phyloP scores from a whole-genome alignment of 2,797 vertebrate species.

The Hephaestus fuliginosus region DNA sequence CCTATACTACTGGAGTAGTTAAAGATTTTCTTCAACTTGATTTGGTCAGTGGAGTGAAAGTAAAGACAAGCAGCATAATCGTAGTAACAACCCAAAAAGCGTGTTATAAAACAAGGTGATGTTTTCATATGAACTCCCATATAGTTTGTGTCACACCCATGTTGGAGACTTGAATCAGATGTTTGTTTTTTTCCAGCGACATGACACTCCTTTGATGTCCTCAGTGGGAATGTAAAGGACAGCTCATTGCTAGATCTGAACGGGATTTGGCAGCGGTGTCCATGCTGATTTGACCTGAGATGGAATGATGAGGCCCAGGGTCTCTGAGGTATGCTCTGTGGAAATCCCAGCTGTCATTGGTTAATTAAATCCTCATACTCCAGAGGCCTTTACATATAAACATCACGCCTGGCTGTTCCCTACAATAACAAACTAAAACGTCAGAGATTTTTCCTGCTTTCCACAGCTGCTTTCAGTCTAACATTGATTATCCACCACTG shows the following conservation, averaged over 20 bases:
- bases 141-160: not conserved
- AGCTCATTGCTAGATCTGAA: conserved; percentile 29
- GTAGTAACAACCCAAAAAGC: not conserved
- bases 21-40: not conserved
- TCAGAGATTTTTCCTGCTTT: conserved; percentile 54
- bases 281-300: conserved; percentile 59
- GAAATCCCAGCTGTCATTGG: conserved; percentile 73
- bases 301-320: conserved; percentile 61
- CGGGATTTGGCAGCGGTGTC: conserved; percentile 59
- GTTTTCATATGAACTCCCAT: not conserved
- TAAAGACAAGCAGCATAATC: not conserved
- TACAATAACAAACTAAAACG: conserved; percentile 70
- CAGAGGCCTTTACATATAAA: conserved; percentile 73
- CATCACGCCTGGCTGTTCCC: conserved; percentile 65
- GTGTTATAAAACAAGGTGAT: not conserved
- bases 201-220: conserved; percentile 12
- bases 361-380: conserved; percentile 74
- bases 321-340: conserved; percentile 56
- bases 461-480: conserved; percentile 60
- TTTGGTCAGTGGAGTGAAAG: not conserved
- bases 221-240: conserved; percentile 38
- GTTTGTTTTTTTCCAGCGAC: conserved; percentile 25
- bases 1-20: not conserved
- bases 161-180: not conserved
- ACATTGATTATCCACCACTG: conserved; percentile 60